These are phyloP conservation scores for Rhinolophus sinicus DNA, from an alignment of 2,113 vertebrate species.

Conservation along the genomic window DNA sequence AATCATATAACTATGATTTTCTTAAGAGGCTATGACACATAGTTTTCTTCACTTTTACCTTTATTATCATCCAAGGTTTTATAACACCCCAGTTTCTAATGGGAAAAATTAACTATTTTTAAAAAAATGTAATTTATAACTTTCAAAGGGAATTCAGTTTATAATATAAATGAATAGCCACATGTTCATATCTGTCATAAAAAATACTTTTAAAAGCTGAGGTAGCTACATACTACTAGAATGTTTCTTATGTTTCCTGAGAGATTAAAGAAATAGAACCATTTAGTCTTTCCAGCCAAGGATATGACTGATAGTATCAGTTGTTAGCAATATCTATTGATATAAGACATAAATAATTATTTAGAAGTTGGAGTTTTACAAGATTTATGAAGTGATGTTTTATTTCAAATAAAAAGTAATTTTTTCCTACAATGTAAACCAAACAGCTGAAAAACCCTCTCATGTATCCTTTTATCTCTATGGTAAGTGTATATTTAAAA, in stretches of 20 bases:
- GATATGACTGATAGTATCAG: background rate
- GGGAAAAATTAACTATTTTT: background rate
- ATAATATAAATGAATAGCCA: background rate
- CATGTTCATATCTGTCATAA: background rate
- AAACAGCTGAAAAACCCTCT: background rate
- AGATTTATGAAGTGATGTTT: background rate
- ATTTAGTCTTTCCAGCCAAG: background rate
- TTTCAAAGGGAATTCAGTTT: conserved; percentile 10
- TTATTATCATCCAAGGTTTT: background rate
- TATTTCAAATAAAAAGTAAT: conserved; percentile 16
- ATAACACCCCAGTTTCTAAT: conserved; percentile 4
- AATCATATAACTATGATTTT: background rate
- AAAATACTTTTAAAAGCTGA: background rate
- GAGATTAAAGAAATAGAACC: background rate
- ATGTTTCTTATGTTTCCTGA: conserved; percentile 23
- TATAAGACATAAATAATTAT: background rate
- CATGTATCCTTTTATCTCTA: background rate
- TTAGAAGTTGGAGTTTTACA: background rate
- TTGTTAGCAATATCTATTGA: conserved; percentile 20
- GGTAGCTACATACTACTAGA: background rate
- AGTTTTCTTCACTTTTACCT: conserved; percentile 13
- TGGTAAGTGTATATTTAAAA: background rate
- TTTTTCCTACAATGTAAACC: conserved; percentile 10
- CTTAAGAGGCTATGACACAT: background rate
- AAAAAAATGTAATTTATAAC: background rate